Evolutionary conservation across 2,113 vertebrate genomes (phyloP), one percentile per base, ranked within the genome.

Genomic region (Grallaria varia): DNA sequence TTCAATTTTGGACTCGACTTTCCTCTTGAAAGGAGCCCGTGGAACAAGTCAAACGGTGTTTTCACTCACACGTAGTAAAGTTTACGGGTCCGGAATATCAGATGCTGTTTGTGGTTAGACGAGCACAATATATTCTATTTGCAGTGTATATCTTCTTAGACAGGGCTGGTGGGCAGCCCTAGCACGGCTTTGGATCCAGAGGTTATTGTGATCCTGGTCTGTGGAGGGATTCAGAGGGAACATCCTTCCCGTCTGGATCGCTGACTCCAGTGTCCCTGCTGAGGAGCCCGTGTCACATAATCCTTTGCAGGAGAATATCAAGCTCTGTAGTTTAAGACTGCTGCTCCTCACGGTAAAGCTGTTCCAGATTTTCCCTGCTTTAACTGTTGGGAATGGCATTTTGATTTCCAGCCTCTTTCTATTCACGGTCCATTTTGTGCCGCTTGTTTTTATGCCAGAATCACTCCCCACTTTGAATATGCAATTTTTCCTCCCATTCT

Each of bases 401-500:
- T 85, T 15, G 7, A 73, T 56, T 83, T 60, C 67, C 53, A 60
- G 30, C 33, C 72, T 52, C 5, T 15, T 37, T 72, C 3, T 7
- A 13, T 6, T 55, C 16, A 3, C 50, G 49, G 39, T 22, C 30
- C n/a, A n/a, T 68, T 85, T 64, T 50, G 10, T 17, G 31, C 40
- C 12, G 1, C 27, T 88, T 87, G 44, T 52, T 91, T 84, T 68
- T 45, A 33, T 50, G 44, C 75, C 71, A 67, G 42, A 84, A 71
- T 59, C 0, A 0, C 40, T 68, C 37, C 9, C 2, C 12, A 11
- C 39, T 90, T 90, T 40, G 78, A 88, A 68, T 24, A 42, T 0
- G 12, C 3, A 3, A 2, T 2, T 62, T 39, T 47, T 2, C 1
- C 1, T 6, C 2, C 0, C 0, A 8, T 10, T 6, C 44, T 8